These are phyloP conservation scores for Emmelina monodactyla DNA, from an alignment of 2,888 invertebrate genomes.

Conservation along the genomic window DNA sequence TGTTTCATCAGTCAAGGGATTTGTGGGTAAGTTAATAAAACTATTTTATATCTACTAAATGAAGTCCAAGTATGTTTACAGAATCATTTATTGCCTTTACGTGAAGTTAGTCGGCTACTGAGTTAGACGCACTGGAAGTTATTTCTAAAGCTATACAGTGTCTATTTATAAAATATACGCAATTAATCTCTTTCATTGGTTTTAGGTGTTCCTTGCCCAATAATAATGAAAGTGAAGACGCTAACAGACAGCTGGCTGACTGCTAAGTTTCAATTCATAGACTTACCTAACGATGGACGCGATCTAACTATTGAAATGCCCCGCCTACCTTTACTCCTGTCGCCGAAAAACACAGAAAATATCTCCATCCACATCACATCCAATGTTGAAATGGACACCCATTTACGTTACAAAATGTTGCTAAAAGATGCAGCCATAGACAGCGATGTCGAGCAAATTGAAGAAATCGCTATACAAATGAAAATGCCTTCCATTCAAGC, in stretches of 20 bases:
- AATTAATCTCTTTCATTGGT: too few species aligned
- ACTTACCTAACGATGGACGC: conserved; percentile 24
- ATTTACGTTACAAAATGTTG: conserved; percentile 29
- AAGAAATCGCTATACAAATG: conserved; percentile 29
- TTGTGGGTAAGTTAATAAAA: conserved; percentile 36
- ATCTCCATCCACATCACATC: conserved; percentile 39
- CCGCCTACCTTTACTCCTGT: conserved; percentile 37
- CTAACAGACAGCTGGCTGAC: conserved; percentile 47
- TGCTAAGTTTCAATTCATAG: conserved; percentile 36
- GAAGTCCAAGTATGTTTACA: too few species aligned
- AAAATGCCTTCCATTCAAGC: conserved; percentile 46
- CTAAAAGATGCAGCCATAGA: conserved; percentile 44
- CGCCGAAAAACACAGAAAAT: conserved; percentile 41
- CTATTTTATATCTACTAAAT: too few species aligned
- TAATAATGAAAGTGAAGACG: conserved; percentile 33
- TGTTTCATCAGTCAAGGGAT: conserved; percentile 31
- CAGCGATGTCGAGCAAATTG: conserved; percentile 31
- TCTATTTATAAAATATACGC: too few species aligned
- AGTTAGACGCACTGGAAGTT: too few species aligned
- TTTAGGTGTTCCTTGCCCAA: conserved; percentile 35
- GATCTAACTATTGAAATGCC: conserved; percentile 42
- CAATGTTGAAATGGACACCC: conserved; percentile 29
- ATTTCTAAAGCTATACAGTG: too few species aligned
- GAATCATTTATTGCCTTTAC: too few species aligned
- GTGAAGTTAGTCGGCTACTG: too few species aligned